A percentile compares a stretch with the other conserved stretches of the same genome.
Conservation (phyloP, 1,140 invertebrate genomes). For the Bicyclus anynana region DNA sequence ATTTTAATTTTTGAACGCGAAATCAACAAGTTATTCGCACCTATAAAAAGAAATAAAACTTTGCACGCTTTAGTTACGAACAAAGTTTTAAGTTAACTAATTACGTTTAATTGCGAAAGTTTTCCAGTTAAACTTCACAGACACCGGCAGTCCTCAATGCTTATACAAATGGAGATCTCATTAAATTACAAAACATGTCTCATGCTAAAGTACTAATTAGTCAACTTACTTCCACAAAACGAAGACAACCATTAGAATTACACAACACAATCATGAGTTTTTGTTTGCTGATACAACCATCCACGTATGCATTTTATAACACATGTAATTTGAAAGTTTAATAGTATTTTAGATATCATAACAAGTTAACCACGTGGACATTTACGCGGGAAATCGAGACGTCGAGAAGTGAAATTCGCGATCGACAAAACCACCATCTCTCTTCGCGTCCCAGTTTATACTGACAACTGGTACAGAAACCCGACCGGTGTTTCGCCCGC, state of each 20-base stretch:
- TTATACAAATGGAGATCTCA: background rate
- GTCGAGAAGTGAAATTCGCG: constrained; percentile 43
- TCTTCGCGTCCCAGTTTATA: constrained; percentile 49
- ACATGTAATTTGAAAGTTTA: constrained; percentile 16
- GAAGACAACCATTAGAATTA: constrained; percentile 41
- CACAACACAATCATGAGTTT: constrained; percentile 63
- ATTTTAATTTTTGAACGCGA: too few species aligned
- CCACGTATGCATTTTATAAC: constrained; percentile 35
- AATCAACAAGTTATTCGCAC: too few species aligned
- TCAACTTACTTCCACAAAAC: constrained; percentile 55
- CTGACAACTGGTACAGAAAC: constrained; percentile 57
- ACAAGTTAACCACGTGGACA: constrained; percentile 42
- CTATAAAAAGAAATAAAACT: background rate
- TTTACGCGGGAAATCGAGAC: constrained; percentile 60
- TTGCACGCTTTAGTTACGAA: background rate
- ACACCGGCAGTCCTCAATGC: background rate
- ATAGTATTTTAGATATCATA: constrained; percentile 16
- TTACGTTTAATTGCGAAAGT: background rate
- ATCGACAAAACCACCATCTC: constrained; percentile 56
- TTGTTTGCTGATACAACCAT: constrained; percentile 33
- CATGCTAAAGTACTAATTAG: background rate
- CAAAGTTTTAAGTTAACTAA: background rate
- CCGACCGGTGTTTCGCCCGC: constrained; percentile 52
- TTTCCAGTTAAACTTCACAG: background rate
- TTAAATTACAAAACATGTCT: background rate